Base-by-base conservation (phyloP, 2,888 invertebrate species). In the Platycnemis pennipes region DNA sequence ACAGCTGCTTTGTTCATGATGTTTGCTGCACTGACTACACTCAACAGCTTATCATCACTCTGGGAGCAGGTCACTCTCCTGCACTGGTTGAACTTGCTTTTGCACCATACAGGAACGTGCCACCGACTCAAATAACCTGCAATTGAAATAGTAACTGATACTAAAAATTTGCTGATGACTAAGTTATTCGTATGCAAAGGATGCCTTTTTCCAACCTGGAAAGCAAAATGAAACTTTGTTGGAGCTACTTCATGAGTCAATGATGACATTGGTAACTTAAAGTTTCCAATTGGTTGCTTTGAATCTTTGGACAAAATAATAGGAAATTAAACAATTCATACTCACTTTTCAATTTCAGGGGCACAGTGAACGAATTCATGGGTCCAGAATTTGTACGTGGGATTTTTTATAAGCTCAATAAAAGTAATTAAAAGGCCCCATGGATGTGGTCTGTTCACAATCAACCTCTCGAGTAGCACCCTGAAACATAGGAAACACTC, bases 281-380 rank as follows among this genome's bases (percentile, higher is more conserved):
- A 11, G 31, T 77, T 77, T 37, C 77, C 31, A 63, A 37, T 37
- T 11, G 13, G 63, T 77, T 77, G 37, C 31, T 77, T 37, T 77
- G 63, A 63, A 7, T 63, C 37, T 77, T 37, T 16, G 3, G 42
- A 56, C 53, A 11, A 56, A 44, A 11, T 53, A 69, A 22, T 42
- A 91, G 31, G 16, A 3, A 26, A 37, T 44, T 1, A 56, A n/a
- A 13, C 26, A 63, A 22, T 2, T 44, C 44, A n/a, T 85, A 97
- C 98, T 98, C 97, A 99, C 99, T 99, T 99, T 97, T 99, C 99
- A 96, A 99, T 99, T 97, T 99, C 99, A 1, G 99, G 99, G 42
- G 99, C 99, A 96, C 99, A 99, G 96, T 99, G 99, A 1, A 99
- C 99, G 97, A 99, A 99, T 96, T 99, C 99, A 96, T 99, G 99